phyloP scores from a whole-genome alignment of 2,888 invertebrate genomes.

The Drosophila mettleri region DNA sequence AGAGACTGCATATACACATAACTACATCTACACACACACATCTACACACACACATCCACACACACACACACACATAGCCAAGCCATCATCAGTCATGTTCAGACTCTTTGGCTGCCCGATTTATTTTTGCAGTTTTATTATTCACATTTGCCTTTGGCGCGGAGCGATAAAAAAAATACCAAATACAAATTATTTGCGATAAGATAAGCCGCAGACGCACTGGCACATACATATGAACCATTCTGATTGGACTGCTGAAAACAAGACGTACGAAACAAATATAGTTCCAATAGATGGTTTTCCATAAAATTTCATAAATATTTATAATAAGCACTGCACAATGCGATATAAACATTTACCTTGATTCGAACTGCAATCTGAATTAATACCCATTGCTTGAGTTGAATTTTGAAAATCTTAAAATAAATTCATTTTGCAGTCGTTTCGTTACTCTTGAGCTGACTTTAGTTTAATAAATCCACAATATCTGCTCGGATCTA shows the following conservation, averaged over 20 bases:
- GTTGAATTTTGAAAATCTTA: neutral
- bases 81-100: conserved; percentile 61
- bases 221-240: conserved; percentile 24
- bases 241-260: conserved; percentile 32
- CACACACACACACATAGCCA: conserved; percentile 21
- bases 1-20: conserved; percentile 10
- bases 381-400: neutral
- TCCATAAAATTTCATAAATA: neutral
- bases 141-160: conserved; percentile 66
- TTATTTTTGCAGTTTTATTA: conserved; percentile 50
- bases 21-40: conserved; percentile 15
- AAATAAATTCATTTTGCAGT: too few species aligned
- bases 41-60: conserved; percentile 1
- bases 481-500: too few species aligned
- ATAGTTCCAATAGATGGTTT: conserved; percentile 9
- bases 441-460: too few species aligned
- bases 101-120: conserved; percentile 55
- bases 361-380: neutral
- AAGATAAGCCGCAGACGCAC: conserved; percentile 55
- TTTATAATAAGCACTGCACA: neutral
- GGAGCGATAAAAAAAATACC: conserved; percentile 68
- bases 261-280: conserved; percentile 10
- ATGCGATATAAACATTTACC: neutral
- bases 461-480: too few species aligned
- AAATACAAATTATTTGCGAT: conserved; percentile 68